Evolutionary conservation across 2,888 invertebrate species (phyloP).

Genomic region (Parnassius apollo): DNA sequence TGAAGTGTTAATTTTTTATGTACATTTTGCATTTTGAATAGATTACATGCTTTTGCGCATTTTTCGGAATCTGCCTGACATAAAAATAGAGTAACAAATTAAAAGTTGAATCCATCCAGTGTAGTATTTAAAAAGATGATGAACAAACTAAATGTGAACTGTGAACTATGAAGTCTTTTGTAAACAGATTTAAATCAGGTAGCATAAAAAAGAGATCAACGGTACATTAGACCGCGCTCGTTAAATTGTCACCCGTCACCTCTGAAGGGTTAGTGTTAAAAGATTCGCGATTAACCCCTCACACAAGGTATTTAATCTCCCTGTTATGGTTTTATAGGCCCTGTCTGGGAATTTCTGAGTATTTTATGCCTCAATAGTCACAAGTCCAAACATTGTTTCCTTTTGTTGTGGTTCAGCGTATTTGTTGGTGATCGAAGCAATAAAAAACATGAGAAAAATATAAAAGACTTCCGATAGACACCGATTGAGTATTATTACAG

Average conservation of each 20-base stretch:
- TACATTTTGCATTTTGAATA: no score
- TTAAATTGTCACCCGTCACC: conserved; percentile 58
- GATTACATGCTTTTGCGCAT: no score
- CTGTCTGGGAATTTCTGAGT: conserved; percentile 63
- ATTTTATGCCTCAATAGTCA: conserved; percentile 64
- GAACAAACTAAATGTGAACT: conserved; percentile 8
- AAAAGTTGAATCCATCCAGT: no score
- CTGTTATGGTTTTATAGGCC: conserved; percentile 41
- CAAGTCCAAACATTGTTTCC: conserved; percentile 61
- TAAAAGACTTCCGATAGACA: conserved; percentile 9
- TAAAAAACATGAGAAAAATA: conserved; percentile 30
- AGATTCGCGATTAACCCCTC: conserved; percentile 55
- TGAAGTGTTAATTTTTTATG: no score
- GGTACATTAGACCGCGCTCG: conserved; percentile 38
- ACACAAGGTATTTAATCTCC: conserved; percentile 47
- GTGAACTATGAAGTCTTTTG: conserved; percentile 5
- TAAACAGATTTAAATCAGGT: conserved; percentile 39
- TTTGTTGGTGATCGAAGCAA: conserved; percentile 44
- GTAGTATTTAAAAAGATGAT: not conserved
- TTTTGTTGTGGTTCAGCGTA: conserved; percentile 52
- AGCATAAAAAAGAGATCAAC: conserved; percentile 40
- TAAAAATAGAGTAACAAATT: no score
- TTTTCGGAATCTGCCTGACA: no score
- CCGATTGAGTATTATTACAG: conserved; percentile 14
- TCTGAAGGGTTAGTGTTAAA: conserved; percentile 46